Evolutionary conservation across 1,140 invertebrate genomes (phyloP), one percentile per base, ranked within the genome.

Genomic region (Ceratina calcarata): DNA sequence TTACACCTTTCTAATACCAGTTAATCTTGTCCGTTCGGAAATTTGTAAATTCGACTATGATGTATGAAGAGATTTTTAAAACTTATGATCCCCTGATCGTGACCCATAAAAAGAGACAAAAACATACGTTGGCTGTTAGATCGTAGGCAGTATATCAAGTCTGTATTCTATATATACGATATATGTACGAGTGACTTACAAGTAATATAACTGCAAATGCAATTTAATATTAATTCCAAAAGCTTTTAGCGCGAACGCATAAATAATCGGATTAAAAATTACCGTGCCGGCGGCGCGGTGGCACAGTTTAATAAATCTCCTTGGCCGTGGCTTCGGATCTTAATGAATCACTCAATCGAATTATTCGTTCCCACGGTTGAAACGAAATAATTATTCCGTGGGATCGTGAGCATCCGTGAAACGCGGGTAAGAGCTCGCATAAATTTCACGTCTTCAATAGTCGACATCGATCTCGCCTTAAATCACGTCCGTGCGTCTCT

Each of bases 261-360:
- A 20, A 6, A 22, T 74, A 74, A 66, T 75, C 62, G 20, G 72
- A 45, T 75, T 53, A 32, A 57, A 32, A n/a, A 75, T 55, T 13
- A 65, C 53, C 62, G 20, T 3, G 15, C 49, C 49, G 1, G 8
- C 22, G 24, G 6, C 24, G 32, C 32, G 22, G 7, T 57, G 37
- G 65, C 24, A 62, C 37, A 45, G 37, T 45, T 49, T 45, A 66
- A 75, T 75, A 75, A 75, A 75, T 66, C 62, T 66, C 12, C 62
- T 57, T 45, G 57, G 2, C 15, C 16, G 72, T 45, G 37, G 8
- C 20, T 55, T 57, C 3, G 20, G 37, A 65, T 74, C 27, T 32
- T 65, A 74, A 74, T 74, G 51, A 65, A 74, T 74, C 61, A 57
- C 62, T 66, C n/a, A n/a, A 65, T 74, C 72, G 49, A 55, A 65